Evolutionary conservation across 2,888 invertebrate species (phyloP).

Genomic region (Sinohyriopsis cumingii): DNA sequence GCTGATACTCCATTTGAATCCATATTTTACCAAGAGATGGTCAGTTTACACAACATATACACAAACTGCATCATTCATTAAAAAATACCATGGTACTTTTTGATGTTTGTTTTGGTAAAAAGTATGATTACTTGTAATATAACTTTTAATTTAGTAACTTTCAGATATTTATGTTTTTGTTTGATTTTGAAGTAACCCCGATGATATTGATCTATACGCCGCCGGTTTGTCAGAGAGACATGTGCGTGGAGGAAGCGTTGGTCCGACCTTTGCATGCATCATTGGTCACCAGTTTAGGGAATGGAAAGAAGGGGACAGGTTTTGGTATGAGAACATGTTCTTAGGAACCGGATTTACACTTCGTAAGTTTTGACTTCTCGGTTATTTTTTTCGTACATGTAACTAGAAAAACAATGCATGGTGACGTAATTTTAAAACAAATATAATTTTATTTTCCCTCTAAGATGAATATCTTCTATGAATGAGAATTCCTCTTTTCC

Average conservation of each 20-base stretch:
- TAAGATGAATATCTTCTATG: background rate
- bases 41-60: background rate
- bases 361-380: slow-evolving; percentile 6
- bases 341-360: slow-evolving; percentile 8
- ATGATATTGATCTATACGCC: slow-evolving; percentile 90
- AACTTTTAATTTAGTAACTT: background rate
- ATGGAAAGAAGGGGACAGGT: slow-evolving; percentile 86
- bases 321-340: slow-evolving; percentile 85
- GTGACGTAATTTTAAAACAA: background rate
- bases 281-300: slow-evolving; percentile 88
- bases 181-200: slow-evolving; percentile 76
- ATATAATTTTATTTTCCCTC: background rate
- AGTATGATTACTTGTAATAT: background rate
- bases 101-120: too few relatives aligned
- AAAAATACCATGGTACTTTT: background rate
- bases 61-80: background rate
- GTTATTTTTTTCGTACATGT: background rate
- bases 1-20: background rate
- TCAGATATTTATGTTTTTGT: background rate
- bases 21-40: background rate
- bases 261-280: slow-evolving; percentile 88
- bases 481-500: too few relatives aligned
- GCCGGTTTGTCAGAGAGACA: slow-evolving; percentile 89
- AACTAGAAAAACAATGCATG: background rate
- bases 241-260: slow-evolving; percentile 82